phyloP scores from a whole-genome alignment of 2,113 vertebrate species.

The Daubentonia madagascariensis region DNA sequence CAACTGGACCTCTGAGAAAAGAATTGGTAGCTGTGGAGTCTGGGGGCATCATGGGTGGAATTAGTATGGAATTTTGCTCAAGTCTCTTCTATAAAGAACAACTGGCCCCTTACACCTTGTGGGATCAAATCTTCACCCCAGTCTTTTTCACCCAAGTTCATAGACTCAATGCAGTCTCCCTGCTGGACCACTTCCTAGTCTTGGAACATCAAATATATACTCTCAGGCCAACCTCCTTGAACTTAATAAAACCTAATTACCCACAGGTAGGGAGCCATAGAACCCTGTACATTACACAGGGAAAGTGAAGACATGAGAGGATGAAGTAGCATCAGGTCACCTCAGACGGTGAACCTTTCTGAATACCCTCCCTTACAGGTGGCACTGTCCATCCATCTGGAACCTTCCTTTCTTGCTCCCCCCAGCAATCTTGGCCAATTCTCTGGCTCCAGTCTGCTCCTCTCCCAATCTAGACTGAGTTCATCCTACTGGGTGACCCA shows the following conservation, averaged over 20 bases:
- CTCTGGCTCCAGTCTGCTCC: background rate
- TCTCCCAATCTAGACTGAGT: background rate
- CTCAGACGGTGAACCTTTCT: background rate
- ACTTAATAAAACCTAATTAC: background rate
- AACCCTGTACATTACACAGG: too few species aligned
- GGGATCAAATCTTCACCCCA: background rate
- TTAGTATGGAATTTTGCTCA: background rate
- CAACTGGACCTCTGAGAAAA: background rate
- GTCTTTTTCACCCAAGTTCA: background rate
- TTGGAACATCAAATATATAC: background rate
- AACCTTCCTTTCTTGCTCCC: background rate
- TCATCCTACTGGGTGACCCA: background rate
- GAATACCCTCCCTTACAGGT: background rate
- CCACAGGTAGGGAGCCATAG: background rate
- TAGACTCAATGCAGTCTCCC: background rate
- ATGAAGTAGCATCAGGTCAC: background rate
- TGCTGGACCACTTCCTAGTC: background rate
- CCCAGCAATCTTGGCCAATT: fast-evolving
- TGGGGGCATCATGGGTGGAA: background rate
- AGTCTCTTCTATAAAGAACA: background rate
- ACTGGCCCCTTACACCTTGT: background rate
- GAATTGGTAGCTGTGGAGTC: background rate
- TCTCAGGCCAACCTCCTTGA: background rate
- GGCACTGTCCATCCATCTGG: background rate
- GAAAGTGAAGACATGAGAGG: background rate